Base-by-base conservation (phyloP, 2,888 invertebrate species). In the Oxyscelio sp. region DNA sequence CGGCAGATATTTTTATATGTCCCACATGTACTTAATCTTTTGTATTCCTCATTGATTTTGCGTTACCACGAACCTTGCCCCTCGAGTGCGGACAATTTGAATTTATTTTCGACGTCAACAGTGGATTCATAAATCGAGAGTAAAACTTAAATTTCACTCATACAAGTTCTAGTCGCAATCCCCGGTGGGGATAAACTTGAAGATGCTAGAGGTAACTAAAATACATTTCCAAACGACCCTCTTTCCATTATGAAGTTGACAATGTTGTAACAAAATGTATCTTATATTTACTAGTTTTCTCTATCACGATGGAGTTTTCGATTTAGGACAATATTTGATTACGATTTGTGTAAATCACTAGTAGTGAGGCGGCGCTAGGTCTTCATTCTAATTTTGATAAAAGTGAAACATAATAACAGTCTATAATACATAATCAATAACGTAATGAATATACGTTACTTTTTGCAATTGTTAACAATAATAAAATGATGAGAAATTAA, bases 101-200 rank as follows among this genome's bases (percentile, higher is more conserved):
- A 84, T 84, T 84, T 84, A 79, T 84, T 79, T 79, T 52, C 65
- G n/a, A 61, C 56, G 79, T 59, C 78, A 63, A 75, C 77, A 19
- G 52, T 15, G 79, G 65, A 75, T 84, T 74, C 71, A 84, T 79
- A 84, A 84, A 79, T 84, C 70, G 79, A 40, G 21, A 52, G 50
- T 70, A 61, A 68, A 84, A 79, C 79, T 79, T 65, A 75, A 70
- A 74, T 79, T 75, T 70, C 45, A 58, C 74, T 74, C 61, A 31
- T 70, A 63, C 45, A 63, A 74, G 70, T 79, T 79, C 59, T 65
- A 75, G 58, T 68, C 79, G 22, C 43, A 45, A 52, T 56, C 63
- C 45, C 61, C 68, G 34, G 22, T 17, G 82, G 71, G 77, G 45
- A 77, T 73, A 79, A 71, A 75, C 74, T 71, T 79, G 43, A 75